Evolutionary conservation across 2,797 vertebrate genomes (phyloP), one percentile per base, ranked within the genome.

Genomic region (Gorsachius magnificus): DNA sequence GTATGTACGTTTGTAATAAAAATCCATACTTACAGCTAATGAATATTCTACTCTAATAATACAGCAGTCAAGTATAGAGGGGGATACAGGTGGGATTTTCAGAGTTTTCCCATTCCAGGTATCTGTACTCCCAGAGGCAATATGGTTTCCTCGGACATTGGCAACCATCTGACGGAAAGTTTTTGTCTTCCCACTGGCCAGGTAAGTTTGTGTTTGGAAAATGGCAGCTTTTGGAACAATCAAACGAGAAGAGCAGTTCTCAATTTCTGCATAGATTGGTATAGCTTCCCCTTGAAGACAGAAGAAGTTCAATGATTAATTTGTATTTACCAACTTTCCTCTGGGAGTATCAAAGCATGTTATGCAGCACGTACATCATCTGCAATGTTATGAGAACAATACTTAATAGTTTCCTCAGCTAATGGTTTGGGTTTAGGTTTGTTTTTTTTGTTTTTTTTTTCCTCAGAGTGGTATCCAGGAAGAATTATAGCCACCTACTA

Each of bases 141-240:
- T 97, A 51, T 98, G 98, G 96, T 98, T 98, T 82, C 98, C 98
- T 54, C 98, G 98, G 65, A 98, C 98, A 22, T 98, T 98, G 83
- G 98, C 98, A 29, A 99, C 97, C 98, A 98, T 97, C 92, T 98
- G 98, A 66, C 97, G 98, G 83, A 98, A 93, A 5, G 98, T 97
- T 96, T 98, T 98, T 6, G 97, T 98, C 91, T 98, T 98, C 41
- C 98, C 98, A 33, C 97, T 97, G 41, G 98, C 98, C 95, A 98
- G 83, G 43, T 98, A 99, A 1, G 98, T 99, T 97, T 99, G 98
- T 16, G 98, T 99, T 97, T 99, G 98, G 95, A 98, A 98, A 88
- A 99, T 98, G 83, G 98, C 98, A 87, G 98, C 98, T 97, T 99
- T 99, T 70, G 98, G 98, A 90, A 99, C 98, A 64, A 99, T 96